Evolutionary conservation across 1,140 invertebrate species (phyloP).

Genomic region (Eumeta japonica): DNA sequence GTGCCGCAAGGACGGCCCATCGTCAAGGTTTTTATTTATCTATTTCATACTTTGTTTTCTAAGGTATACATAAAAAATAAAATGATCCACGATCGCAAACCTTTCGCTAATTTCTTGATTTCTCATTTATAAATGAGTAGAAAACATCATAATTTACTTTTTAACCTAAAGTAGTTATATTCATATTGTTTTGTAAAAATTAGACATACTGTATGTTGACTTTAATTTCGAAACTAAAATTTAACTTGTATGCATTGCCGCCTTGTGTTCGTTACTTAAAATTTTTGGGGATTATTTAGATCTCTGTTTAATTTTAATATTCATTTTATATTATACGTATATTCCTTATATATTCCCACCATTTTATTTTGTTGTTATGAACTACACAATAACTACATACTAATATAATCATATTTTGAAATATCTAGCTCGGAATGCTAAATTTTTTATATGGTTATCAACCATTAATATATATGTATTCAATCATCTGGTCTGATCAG

Average conservation of each 20-base stretch:
- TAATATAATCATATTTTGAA: not conserved
- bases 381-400: no score
- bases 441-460: not conserved
- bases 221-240: not conserved
- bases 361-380: no score
- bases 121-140: not conserved
- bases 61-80: not conserved
- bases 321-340: no score
- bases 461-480: not conserved
- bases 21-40: constrained; percentile 36
- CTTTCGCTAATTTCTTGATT: not conserved
- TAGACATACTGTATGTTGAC: not conserved
- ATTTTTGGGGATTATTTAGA: no score
- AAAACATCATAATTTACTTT: no score
- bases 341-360: no score
- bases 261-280: no score
- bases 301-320: no score
- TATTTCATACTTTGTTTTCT: not conserved
- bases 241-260: not conserved
- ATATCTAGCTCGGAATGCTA: not conserved
- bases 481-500: constrained; percentile 15
- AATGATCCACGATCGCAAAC: not conserved
- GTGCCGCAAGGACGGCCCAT: constrained; percentile 52
- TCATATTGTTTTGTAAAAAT: not conserved
- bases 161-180: not conserved